Percentiles rank a stretch among this genome's conserved stretches.
Evolutionary conservation across 2,888 invertebrate species (phyloP).

Genomic region (Drosophila quinaria): DNA sequence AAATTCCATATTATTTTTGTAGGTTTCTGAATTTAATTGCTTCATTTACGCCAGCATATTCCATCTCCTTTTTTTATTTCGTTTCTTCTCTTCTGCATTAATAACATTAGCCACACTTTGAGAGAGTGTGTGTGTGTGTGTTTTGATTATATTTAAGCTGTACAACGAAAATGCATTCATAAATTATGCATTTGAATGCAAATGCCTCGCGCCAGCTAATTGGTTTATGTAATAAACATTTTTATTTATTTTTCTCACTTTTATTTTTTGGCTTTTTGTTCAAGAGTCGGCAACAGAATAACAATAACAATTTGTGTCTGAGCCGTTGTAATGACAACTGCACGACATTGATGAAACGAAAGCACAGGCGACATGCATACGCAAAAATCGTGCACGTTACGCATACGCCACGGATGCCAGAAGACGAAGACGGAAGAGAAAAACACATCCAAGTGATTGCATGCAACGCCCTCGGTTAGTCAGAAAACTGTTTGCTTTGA

Average conservation of each 20-base stretch:
- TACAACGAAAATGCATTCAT: conserved; percentile 63
- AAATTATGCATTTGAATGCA: conserved; percentile 76
- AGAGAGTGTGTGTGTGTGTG: conserved; percentile 16
- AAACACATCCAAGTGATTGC: conserved; percentile 22
- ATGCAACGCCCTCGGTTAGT: conserved; percentile 63
- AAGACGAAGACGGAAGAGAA: conserved; percentile 37
- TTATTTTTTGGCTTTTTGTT: background rate
- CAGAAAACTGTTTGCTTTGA: conserved; percentile 47
- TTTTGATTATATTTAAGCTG: conserved; percentile 38
- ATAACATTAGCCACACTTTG: conserved; percentile 66
- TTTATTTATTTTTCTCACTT: conserved; percentile 41
- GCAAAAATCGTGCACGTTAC: conserved; percentile 58
- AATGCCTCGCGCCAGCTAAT: conserved; percentile 63
- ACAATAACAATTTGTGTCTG: conserved; percentile 52
- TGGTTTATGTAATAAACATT: conserved; percentile 72
- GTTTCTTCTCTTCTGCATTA: conserved; percentile 22
- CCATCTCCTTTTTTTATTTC: conserved; percentile 14
- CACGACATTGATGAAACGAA: conserved; percentile 62
- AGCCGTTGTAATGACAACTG: conserved; percentile 54
- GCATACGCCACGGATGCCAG: conserved; percentile 53
- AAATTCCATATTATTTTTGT: conserved; percentile 43
- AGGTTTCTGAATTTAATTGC: conserved; percentile 49
- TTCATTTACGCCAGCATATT: conserved; percentile 70
- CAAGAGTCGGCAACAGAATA: conserved; percentile 22
- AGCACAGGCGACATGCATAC: conserved; percentile 53